Conservation (phyloP, 2,113 vertebrate species). For the Chaenocephalus aceratus region DNA sequence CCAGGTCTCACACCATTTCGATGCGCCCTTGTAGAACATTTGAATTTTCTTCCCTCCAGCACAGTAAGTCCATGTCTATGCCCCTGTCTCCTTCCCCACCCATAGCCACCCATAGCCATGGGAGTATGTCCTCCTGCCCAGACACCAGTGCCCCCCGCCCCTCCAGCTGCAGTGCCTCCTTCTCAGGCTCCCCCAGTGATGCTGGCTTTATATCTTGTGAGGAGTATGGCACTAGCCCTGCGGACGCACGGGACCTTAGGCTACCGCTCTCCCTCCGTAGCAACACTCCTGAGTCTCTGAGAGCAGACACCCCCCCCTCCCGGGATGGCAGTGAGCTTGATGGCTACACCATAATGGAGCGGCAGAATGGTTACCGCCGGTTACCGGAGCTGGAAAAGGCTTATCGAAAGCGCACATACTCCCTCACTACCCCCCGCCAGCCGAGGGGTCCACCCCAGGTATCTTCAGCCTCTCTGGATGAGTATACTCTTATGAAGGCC, state of each 20-base stretch:
- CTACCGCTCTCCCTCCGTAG: constrained; percentile 84
- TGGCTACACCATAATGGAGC: constrained; percentile 94
- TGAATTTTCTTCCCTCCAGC: constrained; percentile 85
- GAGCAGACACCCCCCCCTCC: constrained; percentile 87
- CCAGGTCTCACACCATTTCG: constrained; percentile 90
- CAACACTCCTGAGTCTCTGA: constrained; percentile 92
- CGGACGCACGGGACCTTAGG: constrained; percentile 83
- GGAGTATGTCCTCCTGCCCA: constrained; percentile 87
- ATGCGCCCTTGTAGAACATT: constrained; percentile 80
- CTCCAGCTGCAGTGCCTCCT: constrained; percentile 92
- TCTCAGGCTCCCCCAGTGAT: constrained; percentile 94
- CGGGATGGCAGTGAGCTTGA: constrained; percentile 86
- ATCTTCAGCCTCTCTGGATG: constrained; percentile 94
- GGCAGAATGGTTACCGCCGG: constrained; percentile 75
- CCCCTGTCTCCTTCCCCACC: constrained; percentile 90
- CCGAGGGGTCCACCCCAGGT: constrained; percentile 89
- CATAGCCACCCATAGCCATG: constrained; percentile 83
- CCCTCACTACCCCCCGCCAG: constrained; percentile 91
- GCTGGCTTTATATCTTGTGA: constrained; percentile 95
- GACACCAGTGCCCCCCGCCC: constrained; percentile 87
- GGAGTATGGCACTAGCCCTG: constrained; percentile 94
- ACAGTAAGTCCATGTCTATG: constrained; percentile 95
- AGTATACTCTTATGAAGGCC: constrained; percentile 94
- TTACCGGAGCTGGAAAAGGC: constrained; percentile 83
- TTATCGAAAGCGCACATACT: constrained; percentile 92